Percentiles rank a stretch among this genome's conserved stretches.
Conservation (phyloP, 2,113 vertebrate species). For the Mustelus asterias region DNA sequence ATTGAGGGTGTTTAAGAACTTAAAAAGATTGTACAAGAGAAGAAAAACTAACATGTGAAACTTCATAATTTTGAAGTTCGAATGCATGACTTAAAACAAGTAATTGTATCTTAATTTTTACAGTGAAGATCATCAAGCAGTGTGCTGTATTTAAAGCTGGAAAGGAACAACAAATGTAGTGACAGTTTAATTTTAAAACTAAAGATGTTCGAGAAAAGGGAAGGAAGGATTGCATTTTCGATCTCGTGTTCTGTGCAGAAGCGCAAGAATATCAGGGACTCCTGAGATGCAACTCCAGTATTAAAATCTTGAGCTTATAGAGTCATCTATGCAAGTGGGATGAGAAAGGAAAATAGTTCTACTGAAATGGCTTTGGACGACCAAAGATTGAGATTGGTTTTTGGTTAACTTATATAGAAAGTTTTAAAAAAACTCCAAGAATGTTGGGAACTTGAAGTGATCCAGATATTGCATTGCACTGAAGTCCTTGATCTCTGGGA, state of each 20-base stretch:
- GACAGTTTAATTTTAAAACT: neutral
- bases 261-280: neutral
- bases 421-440: no score
- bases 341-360: neutral
- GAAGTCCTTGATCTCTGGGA: neutral
- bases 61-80: no score
- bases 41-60: no score
- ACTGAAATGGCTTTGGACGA: neutral
- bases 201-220: neutral
- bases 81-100: neutral
- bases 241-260: neutral
- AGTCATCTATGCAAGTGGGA: neutral
- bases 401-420: neutral
- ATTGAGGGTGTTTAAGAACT: neutral
- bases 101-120: neutral
- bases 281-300: neutral
- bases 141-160: neutral
- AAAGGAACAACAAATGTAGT: neutral
- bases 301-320: neutral
- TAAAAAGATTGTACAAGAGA: neutral
- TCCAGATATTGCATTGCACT: neutral
- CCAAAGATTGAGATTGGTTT: neutral
- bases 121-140: neutral
- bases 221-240: neutral
- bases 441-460: neutral